Base-by-base conservation (phyloP, 2,113 vertebrate species). In the Chlamydotis undulata region DNA sequence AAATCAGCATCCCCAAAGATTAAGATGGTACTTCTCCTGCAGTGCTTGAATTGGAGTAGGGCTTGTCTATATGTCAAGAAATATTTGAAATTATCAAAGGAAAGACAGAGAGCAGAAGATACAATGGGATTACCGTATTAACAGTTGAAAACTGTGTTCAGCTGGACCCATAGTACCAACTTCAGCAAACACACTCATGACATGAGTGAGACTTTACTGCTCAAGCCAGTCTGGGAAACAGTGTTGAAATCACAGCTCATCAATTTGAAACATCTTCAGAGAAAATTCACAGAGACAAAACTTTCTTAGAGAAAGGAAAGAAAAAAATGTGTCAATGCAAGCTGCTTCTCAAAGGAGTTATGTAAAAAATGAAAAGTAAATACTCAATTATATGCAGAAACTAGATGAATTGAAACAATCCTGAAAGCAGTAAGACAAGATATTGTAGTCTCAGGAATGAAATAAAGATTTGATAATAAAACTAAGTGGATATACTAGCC, bases 251-350 rank as follows among this genome's bases (percentile, higher is more conserved):
- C 81, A 63, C 43, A 87, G 41, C 52, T 87, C 41, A 50, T 78
- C 69, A 78, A 17, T 84, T 91, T 60, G 37, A 87, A 75, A 71
- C 15, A 45, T 63, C 69, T 89, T 89, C 69, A 89, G 73, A 75
- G 83, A 75, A 95, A 96, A 95, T 47, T 81, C 39, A 70, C 45
- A 91, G 84, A 75, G 69, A 47, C 15, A 52, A 37, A 87, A 84
- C 43, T 89, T 89, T 43, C 90, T 94, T 84, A 43, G 85, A 68
- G 56, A 88, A 77, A 86, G 45, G 92, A 90, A 87, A 68, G 56
- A 88, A 77, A 86, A 94, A 90, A 83, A 74, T 4, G 4, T 89
- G 55, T 45, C 35, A 41, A 33, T 28, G 29, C 69, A 91, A 93
- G 43, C 78, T 87, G 19, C 61, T 82, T 82, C 94, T 91, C 90